Percentiles rank a stretch among this genome's conserved stretches.
These are phyloP conservation scores for Ovis canadensis DNA, from an alignment of 2,113 vertebrate species.

Conservation along the genomic window DNA sequence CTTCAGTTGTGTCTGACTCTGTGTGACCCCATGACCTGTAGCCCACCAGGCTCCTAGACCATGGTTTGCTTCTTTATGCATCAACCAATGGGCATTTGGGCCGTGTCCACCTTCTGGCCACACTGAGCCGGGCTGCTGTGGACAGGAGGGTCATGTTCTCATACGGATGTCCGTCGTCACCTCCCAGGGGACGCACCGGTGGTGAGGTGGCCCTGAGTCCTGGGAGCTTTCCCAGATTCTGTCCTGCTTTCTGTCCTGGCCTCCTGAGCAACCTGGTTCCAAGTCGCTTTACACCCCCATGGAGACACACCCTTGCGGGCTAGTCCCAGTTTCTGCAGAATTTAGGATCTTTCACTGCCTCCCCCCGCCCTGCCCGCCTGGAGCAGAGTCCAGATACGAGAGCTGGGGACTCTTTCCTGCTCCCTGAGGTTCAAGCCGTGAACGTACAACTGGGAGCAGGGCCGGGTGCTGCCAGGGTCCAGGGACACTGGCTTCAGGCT, in stretches of 20 bases:
- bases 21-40: background rate
- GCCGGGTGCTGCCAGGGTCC: background rate
- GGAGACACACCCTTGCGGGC: background rate
- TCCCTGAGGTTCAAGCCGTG: accelerated
- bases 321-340: background rate
- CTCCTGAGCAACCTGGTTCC: accelerated
- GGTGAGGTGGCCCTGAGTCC: background rate
- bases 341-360: background rate
- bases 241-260: accelerated
- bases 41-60: background rate
- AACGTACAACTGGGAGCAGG: accelerated
- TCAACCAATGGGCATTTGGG: accelerated
- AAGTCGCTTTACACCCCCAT: accelerated
- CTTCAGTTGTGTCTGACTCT: background rate
- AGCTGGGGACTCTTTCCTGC: background rate
- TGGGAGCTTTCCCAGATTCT: accelerated
- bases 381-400: background rate
- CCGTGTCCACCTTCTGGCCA: accelerated
- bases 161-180: accelerated
- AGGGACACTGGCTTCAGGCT: background rate
- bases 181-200: accelerated
- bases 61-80: accelerated
- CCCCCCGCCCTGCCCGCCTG: accelerated
- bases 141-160: accelerated
- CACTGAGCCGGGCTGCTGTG: background rate